Evolutionary conservation across 2,797 vertebrate genomes (phyloP), one percentile per base, ranked within the genome.

Genomic region (Neopelma chrysocephalum): DNA sequence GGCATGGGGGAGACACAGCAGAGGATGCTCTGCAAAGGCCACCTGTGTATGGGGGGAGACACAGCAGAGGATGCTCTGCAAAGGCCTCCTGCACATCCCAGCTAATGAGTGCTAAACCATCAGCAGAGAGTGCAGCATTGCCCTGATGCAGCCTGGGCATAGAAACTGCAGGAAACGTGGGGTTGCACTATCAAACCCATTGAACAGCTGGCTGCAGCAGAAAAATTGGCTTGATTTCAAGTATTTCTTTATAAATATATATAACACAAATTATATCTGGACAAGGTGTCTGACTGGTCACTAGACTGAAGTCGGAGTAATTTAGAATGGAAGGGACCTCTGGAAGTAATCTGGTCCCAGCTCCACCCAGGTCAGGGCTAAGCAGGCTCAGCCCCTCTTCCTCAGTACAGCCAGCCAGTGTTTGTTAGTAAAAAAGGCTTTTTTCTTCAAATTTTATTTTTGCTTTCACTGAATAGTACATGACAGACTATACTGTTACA

Each of bases 21-120:
- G 38, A 40, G 38, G 40, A 5, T 86, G 57, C 36, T 94, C 45
- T 93, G 90, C 79, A 38, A 34, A 82, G 84, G 64, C 71, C 64
- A 61, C 71, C 68, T 93, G 22, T n/a, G n/a, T n/a, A n/a, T n/a
- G n/a, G 40, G 40, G 78, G 78, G n/a, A n/a, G n/a, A n/a, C n/a
- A n/a, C n/a, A n/a, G n/a, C n/a, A n/a, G n/a, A n/a, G n/a, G n/a
- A 32, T 86, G 57, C 34, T 94, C 50, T 93, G 90, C 79, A 38
- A 34, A 82, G 84, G 64, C 71, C 64, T 61, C 71, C 68, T 93
- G 22, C 10, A 1, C 29, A 43, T 78, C 2, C 4, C 38, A 69
- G 72, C 38, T 69, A 47, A 73, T 85, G 11, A 18, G 71, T 20
- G 60, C 48, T 71, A 81, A 92, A 62, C 89, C 48, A 0, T 53